Evolutionary conservation across 92 coral and sea anemone genomes (phyloP), one percentile per base, ranked within the genome.

Genomic region (Phymanthus crucifer): DNA sequence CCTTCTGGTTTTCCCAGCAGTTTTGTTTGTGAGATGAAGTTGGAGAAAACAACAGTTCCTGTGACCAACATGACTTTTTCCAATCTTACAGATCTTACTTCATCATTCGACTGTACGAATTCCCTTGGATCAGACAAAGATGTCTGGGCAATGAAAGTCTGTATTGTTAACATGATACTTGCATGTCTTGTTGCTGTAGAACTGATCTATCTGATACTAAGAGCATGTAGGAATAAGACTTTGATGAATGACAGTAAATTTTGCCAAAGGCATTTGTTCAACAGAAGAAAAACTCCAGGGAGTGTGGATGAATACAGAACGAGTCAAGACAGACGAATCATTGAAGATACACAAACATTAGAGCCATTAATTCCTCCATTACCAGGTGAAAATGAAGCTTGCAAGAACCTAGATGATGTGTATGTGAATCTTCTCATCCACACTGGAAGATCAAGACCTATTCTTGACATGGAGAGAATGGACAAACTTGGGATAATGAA

Each of bases 381-480:
- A 56, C 46, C 75, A 3, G 54, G 72, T 40, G 84, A 76, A 23
- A 8, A 33, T 34, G 52, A 29, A 29, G 47, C 27, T 18, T 47
- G 72, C 33, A 78, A 33, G 38, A 56, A 32, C 9, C 68, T 87
- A 23, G 81, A 78, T 24, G 91, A 88, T 31, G 74, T 78, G 16
- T 87, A 71, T 69, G 83, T 87, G 13, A 78, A 78, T n/a, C 81
- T 87, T 74, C 70, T 84, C 23, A 88, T 88, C 29, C 81, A 70
- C 78, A 76, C 77, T 37, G 91, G 91, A 32, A 73, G 91, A 54
- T 77, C 87, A 35, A 14, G 33, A 32, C 80, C 78, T 38, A 19
- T n/a, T 13, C 72, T 82, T 48, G 5, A 38, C 2, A 32, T 46
- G 71, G 40, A 24, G 45, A n/a, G 71, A 40, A 26, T 6, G 64